phyloP scores from a whole-genome alignment of 2,888 invertebrate species.

The Exephanes ischioxanthus region DNA sequence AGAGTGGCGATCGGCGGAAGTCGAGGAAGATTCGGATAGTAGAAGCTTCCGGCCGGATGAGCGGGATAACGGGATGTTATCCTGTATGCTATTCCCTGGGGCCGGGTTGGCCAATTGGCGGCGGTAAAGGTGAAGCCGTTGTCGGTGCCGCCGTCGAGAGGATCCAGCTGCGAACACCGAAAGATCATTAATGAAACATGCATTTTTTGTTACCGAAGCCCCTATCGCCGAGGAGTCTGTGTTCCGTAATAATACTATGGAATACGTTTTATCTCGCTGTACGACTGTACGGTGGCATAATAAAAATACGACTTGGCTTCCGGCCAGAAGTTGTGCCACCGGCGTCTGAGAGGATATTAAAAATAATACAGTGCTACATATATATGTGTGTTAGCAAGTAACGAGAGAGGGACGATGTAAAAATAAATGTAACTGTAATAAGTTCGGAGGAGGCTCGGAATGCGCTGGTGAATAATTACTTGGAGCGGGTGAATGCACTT shows the following conservation, averaged over 20 bases:
- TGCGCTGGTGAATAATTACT: background rate
- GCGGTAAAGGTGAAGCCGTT: constrained; percentile 98
- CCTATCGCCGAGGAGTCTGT: background rate
- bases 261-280: background rate
- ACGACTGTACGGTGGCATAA: background rate
- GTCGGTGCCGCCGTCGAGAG: constrained; percentile 97
- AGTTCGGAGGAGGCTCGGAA: background rate
- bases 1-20: constrained; percentile 96
- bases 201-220: constrained; percentile 40
- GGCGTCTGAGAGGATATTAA: constrained; percentile 17
- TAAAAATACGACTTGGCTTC: constrained; percentile 44
- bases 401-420: constrained; percentile 8
- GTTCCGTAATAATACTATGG: constrained; percentile 11
- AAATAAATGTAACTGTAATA: constrained; percentile 28
- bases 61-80: constrained; percentile 95
- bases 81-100: constrained; percentile 94
- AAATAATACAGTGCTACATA: constrained; percentile 29
- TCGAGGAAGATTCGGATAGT: constrained; percentile 94
- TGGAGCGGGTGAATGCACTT: background rate
- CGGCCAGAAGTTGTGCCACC: constrained; percentile 30
- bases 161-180: constrained; percentile 89
- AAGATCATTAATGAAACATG: constrained; percentile 50
- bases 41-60: constrained; percentile 97
- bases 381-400: background rate
- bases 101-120: constrained; percentile 97